Percentiles rank a stretch among this genome's conserved stretches.
Conservation (phyloP, 2,888 invertebrate genomes). For the Caenorhabditis imperialis region DNA sequence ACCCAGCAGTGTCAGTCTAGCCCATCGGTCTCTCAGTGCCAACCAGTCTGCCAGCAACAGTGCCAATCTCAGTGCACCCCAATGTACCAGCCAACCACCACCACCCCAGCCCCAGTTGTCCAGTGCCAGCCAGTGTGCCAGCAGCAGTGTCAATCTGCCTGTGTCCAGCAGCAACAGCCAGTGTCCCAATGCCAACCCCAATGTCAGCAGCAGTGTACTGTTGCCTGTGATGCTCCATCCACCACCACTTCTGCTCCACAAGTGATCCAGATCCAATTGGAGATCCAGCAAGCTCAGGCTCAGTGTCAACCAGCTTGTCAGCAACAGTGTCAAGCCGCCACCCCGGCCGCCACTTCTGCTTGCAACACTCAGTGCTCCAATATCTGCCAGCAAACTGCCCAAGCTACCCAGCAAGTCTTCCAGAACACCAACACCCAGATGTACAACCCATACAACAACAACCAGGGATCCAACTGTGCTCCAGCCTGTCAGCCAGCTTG, state of each 20-base stretch:
- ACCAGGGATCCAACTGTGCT: too few relatives aligned
- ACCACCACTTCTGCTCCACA: slow-evolving; percentile 41
- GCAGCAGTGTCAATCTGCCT: slow-evolving; percentile 28
- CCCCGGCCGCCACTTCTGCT: slow-evolving; percentile 28
- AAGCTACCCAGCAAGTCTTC: slow-evolving; percentile 37
- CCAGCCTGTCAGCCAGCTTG: too few relatives aligned
- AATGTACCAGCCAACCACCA: slow-evolving; percentile 37
- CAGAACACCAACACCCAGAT: slow-evolving; percentile 32
- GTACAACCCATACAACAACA: slow-evolving; percentile 44
- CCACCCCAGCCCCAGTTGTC: slow-evolving; percentile 34
- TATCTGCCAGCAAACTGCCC: slow-evolving; percentile 38
- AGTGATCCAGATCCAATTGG: slow-evolving; percentile 49
- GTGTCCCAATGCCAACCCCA: slow-evolving; percentile 40
- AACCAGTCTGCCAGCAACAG: slow-evolving; percentile 49
- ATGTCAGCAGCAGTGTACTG: slow-evolving; percentile 42
- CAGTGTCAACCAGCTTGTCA: slow-evolving; percentile 48
- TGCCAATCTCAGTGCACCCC: slow-evolving; percentile 44
- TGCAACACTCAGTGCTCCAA: slow-evolving; percentile 46
- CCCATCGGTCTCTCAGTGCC: slow-evolving; percentile 43
- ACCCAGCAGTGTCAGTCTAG: slow-evolving; percentile 44
- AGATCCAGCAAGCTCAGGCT: slow-evolving; percentile 40
- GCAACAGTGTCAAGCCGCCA: slow-evolving; percentile 45
- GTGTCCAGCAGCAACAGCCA: slow-evolving; percentile 48
- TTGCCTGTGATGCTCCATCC: slow-evolving; percentile 32
- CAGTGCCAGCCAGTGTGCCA: slow-evolving; percentile 41